Evolutionary conservation across 2,113 vertebrate genomes (phyloP).

Genomic region (Clarias magur): DNA sequence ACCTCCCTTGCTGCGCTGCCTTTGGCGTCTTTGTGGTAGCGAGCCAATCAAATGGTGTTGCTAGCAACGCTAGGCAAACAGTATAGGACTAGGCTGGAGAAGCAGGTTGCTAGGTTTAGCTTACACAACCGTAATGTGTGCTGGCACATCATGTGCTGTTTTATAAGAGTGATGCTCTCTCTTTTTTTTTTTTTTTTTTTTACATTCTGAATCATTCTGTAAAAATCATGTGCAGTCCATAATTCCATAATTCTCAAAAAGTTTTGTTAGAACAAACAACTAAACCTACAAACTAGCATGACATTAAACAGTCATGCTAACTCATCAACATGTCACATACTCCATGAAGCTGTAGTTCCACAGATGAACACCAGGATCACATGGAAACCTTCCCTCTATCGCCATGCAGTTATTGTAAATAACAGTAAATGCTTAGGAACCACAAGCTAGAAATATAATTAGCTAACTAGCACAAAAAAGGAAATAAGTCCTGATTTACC

Average conservation of each 20-base stretch:
- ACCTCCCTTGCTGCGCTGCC: background rate
- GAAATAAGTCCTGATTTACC: background rate
- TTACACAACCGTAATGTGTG: slow-evolving; percentile 1
- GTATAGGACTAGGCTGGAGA: background rate
- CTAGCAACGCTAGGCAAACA: slow-evolving; percentile 32
- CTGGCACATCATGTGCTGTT: background rate
- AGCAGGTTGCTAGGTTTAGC: slow-evolving; percentile 24
- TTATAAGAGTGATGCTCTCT: too few species aligned
- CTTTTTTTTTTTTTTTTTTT: too few species aligned
- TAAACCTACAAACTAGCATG: background rate
- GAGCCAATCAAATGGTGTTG: slow-evolving; percentile 16
- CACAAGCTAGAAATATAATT: background rate
- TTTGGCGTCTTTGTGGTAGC: slow-evolving; percentile 5
- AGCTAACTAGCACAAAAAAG: background rate
- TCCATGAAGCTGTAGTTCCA: background rate
- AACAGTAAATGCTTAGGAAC: background rate
- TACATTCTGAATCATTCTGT: background rate
- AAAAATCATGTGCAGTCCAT: background rate
- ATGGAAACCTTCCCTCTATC: background rate
- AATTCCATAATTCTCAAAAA: too few species aligned
- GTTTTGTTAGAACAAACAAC: background rate
- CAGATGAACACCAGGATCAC: background rate
- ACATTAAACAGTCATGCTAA: background rate
- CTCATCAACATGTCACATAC: background rate
- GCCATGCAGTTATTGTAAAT: background rate